phyloP scores from a whole-genome alignment of 2,113 vertebrate species.

The Sminthopsis crassicaudata region DNA sequence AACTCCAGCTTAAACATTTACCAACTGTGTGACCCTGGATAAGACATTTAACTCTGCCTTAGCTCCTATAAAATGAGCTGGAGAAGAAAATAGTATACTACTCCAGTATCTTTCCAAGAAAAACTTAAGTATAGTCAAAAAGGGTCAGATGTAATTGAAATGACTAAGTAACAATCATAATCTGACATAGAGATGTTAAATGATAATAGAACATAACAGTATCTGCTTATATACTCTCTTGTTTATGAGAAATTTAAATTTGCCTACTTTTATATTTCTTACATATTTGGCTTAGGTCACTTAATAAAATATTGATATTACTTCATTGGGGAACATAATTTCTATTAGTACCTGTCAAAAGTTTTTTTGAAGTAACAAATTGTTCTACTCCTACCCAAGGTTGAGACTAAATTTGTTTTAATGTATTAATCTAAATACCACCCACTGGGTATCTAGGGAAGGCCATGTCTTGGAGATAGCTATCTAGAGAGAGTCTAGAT shows the following conservation, averaged over 20 bases:
- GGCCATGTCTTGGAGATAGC: neutral
- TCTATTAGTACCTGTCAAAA: neutral
- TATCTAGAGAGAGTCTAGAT: neutral
- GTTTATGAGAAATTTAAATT: neutral
- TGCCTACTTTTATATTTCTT: neutral
- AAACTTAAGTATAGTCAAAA: too few relatives aligned
- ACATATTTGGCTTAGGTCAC: neutral
- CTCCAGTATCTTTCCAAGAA: too few relatives aligned
- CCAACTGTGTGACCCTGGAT: too few relatives aligned
- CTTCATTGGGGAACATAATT: neutral
- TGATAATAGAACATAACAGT: neutral
- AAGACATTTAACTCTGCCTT: too few relatives aligned
- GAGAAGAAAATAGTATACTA: too few relatives aligned
- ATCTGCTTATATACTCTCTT: neutral
- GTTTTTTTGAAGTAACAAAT: neutral
- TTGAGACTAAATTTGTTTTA: neutral
- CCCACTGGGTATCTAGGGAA: neutral
- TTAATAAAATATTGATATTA: neutral
- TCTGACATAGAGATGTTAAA: neutral
- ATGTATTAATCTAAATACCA: neutral
- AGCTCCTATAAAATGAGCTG: too few relatives aligned
- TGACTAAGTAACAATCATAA: too few relatives aligned
- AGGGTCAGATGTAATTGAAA: too few relatives aligned
- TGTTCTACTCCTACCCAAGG: neutral
- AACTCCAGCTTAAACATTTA: too few relatives aligned